phyloP scores from a whole-genome alignment of 2,888 invertebrate genomes.

The Phrixothrix hirtus region DNA sequence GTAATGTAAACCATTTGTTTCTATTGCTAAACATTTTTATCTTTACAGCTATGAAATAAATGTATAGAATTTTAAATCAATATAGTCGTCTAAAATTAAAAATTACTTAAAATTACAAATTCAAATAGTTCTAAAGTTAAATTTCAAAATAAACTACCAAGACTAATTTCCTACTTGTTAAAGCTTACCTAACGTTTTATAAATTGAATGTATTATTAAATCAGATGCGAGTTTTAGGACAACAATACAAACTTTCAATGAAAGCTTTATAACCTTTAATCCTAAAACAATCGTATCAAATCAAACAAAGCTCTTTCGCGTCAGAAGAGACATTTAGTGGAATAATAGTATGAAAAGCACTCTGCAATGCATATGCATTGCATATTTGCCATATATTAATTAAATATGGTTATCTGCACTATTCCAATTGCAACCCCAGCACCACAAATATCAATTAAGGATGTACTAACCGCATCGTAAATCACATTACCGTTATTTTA shows the following conservation, averaged over 20 bases:
- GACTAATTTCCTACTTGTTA: too few species aligned
- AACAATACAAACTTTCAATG: slow-evolving; percentile 3
- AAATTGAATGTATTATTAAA: too few species aligned
- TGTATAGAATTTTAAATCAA: too few species aligned
- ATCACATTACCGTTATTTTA: slow-evolving; percentile 51
- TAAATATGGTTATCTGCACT: slow-evolving; percentile 57
- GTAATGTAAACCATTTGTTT: too few species aligned
- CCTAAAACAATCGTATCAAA: slow-evolving; percentile 37
- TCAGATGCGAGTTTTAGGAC: too few species aligned
- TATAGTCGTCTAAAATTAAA: too few species aligned
- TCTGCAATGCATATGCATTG: slow-evolving; percentile 24
- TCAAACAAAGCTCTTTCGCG: slow-evolving; percentile 38
- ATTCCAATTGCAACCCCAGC: slow-evolving; percentile 55
- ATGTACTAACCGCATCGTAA: slow-evolving; percentile 51
- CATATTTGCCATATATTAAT: slow-evolving; percentile 48
- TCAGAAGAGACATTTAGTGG: slow-evolving; percentile 25
- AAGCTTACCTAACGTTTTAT: too few species aligned
- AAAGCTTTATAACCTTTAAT: slow-evolving; percentile 23
- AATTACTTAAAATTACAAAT: too few species aligned
- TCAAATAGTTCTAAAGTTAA: too few species aligned
- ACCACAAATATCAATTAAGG: slow-evolving; percentile 58
- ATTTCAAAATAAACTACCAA: too few species aligned
- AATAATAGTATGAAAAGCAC: slow-evolving; percentile 16
- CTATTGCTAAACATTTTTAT: too few species aligned
- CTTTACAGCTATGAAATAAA: too few species aligned